Conservation (phyloP, 1,140 invertebrate genomes). For the Protaetia brevitarsis region DNA sequence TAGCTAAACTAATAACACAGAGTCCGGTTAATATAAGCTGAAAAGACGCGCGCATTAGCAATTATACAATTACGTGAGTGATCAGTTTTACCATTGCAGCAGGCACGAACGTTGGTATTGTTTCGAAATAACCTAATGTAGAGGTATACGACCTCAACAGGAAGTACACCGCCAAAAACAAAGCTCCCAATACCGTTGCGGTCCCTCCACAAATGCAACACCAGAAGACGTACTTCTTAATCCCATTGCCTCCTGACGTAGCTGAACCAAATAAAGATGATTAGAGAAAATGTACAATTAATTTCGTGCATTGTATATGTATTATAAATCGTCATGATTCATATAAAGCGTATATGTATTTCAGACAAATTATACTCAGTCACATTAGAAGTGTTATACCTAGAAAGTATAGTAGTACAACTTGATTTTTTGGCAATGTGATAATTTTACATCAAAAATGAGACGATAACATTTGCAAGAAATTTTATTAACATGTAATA, state of each 20-base stretch:
- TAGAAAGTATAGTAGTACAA: no score
- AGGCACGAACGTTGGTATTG: constrained; percentile 79
- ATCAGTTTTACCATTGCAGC: constrained; percentile 65
- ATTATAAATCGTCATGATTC: no score
- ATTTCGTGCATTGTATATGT: no score
- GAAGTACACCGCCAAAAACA: constrained; percentile 74
- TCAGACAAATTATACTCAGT: no score
- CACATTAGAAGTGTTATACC: no score
- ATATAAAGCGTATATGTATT: no score
- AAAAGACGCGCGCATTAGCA: constrained; percentile 40
- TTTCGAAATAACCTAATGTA: constrained; percentile 77
- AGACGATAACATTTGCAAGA: no score
- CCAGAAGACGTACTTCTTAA: constrained; percentile 71
- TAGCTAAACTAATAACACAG: constrained; percentile 78
- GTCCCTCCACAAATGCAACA: constrained; percentile 71
- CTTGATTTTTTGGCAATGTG: no score
- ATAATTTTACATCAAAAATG: no score
- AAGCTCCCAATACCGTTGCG: constrained; percentile 66
- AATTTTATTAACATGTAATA: no score
- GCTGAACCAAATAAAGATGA: no score
- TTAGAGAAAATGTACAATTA: no score
- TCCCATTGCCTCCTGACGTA: constrained; percentile 41
- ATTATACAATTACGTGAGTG: neutral
- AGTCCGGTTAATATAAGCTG: constrained; percentile 81
- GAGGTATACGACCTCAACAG: constrained; percentile 74